Conservation (phyloP, 2,113 vertebrate genomes). For the Vombatus ursinus region DNA sequence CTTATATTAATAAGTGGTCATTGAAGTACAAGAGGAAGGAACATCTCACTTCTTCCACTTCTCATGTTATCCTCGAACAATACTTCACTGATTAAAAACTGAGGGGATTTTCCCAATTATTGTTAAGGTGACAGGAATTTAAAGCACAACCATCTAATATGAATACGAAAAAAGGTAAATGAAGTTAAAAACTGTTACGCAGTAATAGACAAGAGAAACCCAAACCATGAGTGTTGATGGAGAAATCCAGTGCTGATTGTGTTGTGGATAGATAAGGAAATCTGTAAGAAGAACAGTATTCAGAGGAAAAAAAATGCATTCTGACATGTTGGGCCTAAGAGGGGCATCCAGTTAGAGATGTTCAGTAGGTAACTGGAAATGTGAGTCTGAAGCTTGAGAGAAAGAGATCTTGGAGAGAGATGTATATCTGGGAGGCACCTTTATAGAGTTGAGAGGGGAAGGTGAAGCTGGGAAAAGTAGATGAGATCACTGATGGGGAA, state of each 20-base stretch:
- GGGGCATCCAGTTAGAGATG: neutral
- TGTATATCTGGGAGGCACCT: neutral
- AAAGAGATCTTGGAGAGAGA: neutral
- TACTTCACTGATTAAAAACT: neutral
- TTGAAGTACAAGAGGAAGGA: constrained; percentile 38
- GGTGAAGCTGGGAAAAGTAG: neutral
- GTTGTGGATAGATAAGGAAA: neutral
- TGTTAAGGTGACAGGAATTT: neutral
- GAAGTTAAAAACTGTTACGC: neutral
- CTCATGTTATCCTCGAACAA: constrained; percentile 38
- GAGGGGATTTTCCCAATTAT: constrained; percentile 56
- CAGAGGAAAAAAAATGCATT: neutral
- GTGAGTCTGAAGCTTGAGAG: neutral
- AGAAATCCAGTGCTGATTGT: neutral
- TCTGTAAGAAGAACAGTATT: neutral
- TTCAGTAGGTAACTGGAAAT: neutral
- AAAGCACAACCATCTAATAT: neutral
- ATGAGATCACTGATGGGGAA: neutral
- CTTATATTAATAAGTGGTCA: neutral
- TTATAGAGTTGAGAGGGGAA: neutral
- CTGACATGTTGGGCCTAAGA: neutral
- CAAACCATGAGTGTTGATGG: neutral
- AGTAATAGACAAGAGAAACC: neutral
- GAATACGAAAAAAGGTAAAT: neutral
- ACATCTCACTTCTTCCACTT: constrained; percentile 24